Evolutionary conservation across 2,113 vertebrate genomes (phyloP), one percentile per base, ranked within the genome.

Genomic region (Hirundichthys speculiger): DNA sequence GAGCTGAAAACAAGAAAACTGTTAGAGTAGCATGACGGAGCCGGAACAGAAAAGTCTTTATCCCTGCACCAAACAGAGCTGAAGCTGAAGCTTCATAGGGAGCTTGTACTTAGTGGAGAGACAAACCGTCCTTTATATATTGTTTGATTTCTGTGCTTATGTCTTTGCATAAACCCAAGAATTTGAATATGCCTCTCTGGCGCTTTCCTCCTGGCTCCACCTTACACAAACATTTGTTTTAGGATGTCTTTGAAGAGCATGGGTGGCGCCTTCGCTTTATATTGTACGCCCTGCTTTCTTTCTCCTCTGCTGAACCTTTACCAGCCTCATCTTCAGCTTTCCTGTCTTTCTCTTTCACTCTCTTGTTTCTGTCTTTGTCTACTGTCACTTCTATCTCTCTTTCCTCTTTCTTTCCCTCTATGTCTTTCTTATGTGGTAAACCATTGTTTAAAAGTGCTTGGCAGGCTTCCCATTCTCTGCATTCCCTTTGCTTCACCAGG

Each of bases 41-140:
- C n/a, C 54, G 21, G 79, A 85, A 87, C 83, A 90, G 75, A 80
- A 61, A 55, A 21, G 9, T 82, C 85, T 88, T 90, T 87, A 82
- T 87, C n/a, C 11, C 20, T 11, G 22, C 34, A 70, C 38, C 52
- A 71, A 61, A 75, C 66, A 0, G 43, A 19, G 42, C 50, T 40
- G 43, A 42, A 60, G 48, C 60, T 51, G 56, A 19, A 59, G 45
- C 64, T 80, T 64, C 52, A 25, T 13, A 6, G 59, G 62, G 30
- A 62, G 21, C 54, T 46, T 42, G 20, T 20, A 24, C 25, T 13
- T 5, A 48, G 8, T 6, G 46, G 12, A 20, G 38, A 45, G 20
- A 64, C 13, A 69, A 55, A n/a, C 14, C 43, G 1, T 3, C 4
- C 14, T 21, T 30, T 10, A 55, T 19, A 64, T 50, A 20, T 13